Evolutionary conservation across 2,888 invertebrate species (phyloP).

Genomic region (Prosopocoilus inquinatus): DNA sequence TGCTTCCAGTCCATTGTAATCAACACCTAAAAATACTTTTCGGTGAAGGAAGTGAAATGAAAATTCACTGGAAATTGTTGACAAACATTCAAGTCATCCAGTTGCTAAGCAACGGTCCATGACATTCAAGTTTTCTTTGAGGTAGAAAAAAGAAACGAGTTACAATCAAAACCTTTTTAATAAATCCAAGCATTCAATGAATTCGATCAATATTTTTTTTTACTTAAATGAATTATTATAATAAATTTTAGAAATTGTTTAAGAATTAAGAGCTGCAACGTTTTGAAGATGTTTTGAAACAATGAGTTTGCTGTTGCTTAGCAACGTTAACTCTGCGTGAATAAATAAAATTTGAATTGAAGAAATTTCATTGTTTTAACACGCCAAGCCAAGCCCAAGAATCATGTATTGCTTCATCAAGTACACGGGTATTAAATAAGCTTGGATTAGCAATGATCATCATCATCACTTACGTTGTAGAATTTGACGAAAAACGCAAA

Average conservation of each 20-base stretch:
- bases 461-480: not conserved
- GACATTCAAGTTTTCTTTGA: too few species aligned
- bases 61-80: not conserved
- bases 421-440: constrained; percentile 9
- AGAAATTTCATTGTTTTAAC: not conserved
- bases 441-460: not conserved
- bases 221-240: too few species aligned
- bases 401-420: constrained; percentile 21
- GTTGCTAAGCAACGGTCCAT: constrained; percentile 13
- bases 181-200: too few species aligned
- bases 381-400: too few species aligned
- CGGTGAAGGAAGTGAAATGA: too few species aligned
- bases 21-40: too few species aligned
- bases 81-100: not conserved
- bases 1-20: constrained; percentile 60
- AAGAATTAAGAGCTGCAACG: too few species aligned
- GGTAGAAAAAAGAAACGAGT: too few species aligned
- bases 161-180: too few species aligned
- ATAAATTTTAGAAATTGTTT: too few species aligned
- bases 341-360: not conserved
- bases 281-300: too few species aligned
- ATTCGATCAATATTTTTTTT: too few species aligned
- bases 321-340: not conserved
- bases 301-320: not conserved
- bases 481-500: not conserved